These are phyloP conservation scores for Pissodes strobi DNA, from an alignment of 1,140 invertebrate genomes.

Conservation along the genomic window DNA sequence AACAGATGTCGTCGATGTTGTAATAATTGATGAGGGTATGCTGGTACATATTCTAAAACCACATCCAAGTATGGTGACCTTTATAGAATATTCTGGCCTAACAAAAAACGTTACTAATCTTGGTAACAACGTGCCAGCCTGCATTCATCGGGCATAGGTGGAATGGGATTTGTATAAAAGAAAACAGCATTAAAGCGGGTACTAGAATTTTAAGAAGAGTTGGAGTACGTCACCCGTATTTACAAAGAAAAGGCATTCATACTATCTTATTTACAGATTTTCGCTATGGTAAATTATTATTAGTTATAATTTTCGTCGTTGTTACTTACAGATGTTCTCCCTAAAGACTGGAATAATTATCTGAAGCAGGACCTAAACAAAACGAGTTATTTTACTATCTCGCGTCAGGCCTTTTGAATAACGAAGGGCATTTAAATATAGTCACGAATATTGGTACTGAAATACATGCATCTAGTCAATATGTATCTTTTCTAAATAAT, in stretches of 20 bases:
- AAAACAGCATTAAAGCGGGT: background rate
- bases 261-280: no score
- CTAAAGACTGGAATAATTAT: no score
- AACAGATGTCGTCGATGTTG: background rate
- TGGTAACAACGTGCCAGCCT: background rate
- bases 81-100: background rate
- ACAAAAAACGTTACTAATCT: background rate
- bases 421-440: background rate
- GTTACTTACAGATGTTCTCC: no score
- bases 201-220: background rate
- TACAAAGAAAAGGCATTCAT: background rate
- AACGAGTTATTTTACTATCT: background rate
- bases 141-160: background rate
- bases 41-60: background rate
- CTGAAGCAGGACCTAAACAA: no score
- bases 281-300: no score
- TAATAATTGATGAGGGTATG: background rate
- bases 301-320: no score
- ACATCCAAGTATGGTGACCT: background rate
- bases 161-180: background rate
- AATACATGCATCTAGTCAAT: background rate
- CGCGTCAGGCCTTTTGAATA: background rate
- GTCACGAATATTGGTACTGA: background rate
- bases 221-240: background rate
- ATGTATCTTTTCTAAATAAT: background rate